phyloP scores from a whole-genome alignment of 2,113 vertebrate genomes.

The Austrofundulus limnaeus region DNA sequence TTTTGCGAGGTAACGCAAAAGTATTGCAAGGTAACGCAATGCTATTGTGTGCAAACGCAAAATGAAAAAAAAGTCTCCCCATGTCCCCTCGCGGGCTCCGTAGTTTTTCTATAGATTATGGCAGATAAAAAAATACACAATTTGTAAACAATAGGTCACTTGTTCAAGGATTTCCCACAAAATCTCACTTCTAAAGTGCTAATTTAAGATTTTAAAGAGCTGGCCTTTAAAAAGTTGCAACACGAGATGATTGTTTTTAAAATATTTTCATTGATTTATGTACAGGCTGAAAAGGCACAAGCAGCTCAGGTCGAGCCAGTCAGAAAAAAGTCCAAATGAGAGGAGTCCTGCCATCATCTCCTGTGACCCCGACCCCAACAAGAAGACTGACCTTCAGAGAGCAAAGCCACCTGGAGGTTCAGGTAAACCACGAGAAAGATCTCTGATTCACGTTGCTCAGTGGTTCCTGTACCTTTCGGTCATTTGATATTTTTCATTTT shows the following conservation, averaged over 20 bases:
- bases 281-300: constrained; percentile 78
- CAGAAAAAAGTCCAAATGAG: constrained; percentile 65
- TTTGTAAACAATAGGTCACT: background rate
- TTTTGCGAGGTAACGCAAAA: too few species aligned
- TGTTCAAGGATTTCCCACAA: background rate
- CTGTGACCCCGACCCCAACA: constrained; percentile 47
- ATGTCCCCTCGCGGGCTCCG: too few species aligned
- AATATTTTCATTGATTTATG: too few species aligned
- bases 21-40: too few species aligned
- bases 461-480: too few species aligned
- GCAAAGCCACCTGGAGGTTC: constrained; percentile 34
- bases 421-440: constrained; percentile 34
- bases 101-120: background rate
- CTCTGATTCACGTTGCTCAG: too few species aligned
- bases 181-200: background rate
- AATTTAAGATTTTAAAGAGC: too few species aligned
- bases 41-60: too few species aligned
- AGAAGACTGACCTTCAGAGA: constrained; percentile 46
- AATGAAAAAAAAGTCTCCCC: too few species aligned
- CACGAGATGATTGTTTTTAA: background rate
- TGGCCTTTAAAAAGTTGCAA: too few species aligned
- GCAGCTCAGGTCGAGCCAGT: constrained; percentile 73
- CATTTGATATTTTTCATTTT: too few species aligned
- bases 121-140: background rate
- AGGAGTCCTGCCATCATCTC: constrained; percentile 66